Conservation (phyloP, 2,113 vertebrate species). For the Cyrtonyx montezumae region DNA sequence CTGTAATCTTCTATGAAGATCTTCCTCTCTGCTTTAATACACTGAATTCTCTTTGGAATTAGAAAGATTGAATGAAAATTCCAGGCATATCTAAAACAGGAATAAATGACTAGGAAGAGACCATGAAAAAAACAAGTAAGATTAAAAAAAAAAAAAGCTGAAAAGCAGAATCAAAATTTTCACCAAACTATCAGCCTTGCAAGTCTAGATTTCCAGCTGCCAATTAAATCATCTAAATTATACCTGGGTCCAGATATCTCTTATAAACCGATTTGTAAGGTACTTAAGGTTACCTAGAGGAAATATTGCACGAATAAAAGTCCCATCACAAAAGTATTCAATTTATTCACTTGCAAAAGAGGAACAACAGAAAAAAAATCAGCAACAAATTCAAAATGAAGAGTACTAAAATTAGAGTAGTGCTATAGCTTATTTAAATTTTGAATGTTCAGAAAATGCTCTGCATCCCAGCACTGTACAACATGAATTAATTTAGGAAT, state of each 20-base stretch:
- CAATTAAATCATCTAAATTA: not conserved
- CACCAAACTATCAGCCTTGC: not conserved
- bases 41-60: conserved; percentile 44
- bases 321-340: not conserved
- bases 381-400: not conserved
- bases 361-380: not conserved
- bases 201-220: not conserved
- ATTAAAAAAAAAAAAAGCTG: not conserved
- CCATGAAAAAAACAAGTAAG: not conserved
- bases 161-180: not conserved
- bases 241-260: not conserved
- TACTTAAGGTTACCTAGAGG: not conserved
- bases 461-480: not conserved
- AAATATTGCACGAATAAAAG: not conserved
- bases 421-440: not conserved
- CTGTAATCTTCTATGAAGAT: conserved; percentile 18
- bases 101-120: not conserved
- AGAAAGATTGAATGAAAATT: conserved; percentile 32
- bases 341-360: not conserved
- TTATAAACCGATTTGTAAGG: not conserved
- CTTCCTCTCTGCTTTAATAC: conserved; percentile 6
- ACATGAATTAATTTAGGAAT: not conserved
- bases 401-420: not conserved
- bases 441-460: not conserved
- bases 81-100: not conserved